Evolutionary conservation across 2,797 vertebrate genomes (phyloP).

Genomic region (Lophius americanus): DNA sequence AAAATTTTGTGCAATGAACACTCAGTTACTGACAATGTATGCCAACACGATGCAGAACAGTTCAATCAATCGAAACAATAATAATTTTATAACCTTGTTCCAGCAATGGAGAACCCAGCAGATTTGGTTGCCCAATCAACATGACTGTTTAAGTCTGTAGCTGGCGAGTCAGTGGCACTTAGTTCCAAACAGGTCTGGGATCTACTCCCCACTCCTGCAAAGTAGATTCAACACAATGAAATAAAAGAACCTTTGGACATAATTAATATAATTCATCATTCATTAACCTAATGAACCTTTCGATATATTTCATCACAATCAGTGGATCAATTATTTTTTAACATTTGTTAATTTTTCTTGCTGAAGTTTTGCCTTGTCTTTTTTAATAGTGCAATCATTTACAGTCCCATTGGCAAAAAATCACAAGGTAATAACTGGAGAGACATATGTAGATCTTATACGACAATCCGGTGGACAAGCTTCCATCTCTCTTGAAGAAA

Average conservation of each 20-base stretch:
- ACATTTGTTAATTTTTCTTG: constrained; percentile 1
- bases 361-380: not conserved
- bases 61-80: not conserved
- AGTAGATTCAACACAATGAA: constrained; percentile 17
- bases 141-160: constrained; percentile 49
- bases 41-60: not conserved
- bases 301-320: not conserved
- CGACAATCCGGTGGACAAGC: not conserved
- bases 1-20: not conserved
- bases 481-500: no score
- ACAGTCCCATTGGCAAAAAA: not conserved
- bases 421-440: not conserved
- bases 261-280: not conserved
- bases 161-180: constrained; percentile 38
- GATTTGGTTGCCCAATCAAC: constrained; percentile 60
- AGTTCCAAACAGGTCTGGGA: constrained; percentile 78
- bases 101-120: constrained; percentile 42
- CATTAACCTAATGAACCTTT: not conserved
- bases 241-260: not conserved
- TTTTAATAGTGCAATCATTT: not conserved
- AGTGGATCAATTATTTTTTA: not conserved
- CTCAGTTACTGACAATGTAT: not conserved
- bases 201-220: constrained; percentile 65
- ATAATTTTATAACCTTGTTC: constrained; percentile 54
- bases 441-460: not conserved